Conservation (phyloP, 2,888 invertebrate species). For the Brachylomia viminalis region DNA sequence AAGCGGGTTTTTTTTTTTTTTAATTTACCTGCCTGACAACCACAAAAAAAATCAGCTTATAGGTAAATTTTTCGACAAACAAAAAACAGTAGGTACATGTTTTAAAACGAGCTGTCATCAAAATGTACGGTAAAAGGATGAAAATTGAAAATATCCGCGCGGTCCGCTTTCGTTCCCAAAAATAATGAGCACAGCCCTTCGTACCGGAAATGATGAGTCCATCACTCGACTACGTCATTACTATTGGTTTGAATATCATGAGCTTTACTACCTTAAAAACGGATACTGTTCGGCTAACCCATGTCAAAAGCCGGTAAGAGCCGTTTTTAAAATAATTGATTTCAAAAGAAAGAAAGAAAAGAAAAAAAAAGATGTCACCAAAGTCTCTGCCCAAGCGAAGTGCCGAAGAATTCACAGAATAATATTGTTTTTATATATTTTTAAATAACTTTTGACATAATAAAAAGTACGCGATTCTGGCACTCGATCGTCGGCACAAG, state of each 20-base stretch:
- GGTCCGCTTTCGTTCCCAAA: constrained; percentile 21
- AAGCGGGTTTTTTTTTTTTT: not conserved
- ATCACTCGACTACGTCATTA: constrained; percentile 40
- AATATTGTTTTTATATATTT: no score
- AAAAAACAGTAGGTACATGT: not conserved
- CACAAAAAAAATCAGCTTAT: not conserved
- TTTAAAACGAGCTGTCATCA: constrained; percentile 4
- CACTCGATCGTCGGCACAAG: no score
- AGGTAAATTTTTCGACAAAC: not conserved
- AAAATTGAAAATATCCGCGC: constrained; percentile 26
- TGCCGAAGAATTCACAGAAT: no score
- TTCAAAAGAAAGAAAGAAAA: not conserved
- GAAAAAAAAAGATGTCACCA: not conserved
- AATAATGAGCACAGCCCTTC: constrained; percentile 50
- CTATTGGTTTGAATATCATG: constrained; percentile 33
- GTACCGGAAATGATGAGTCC: constrained; percentile 43
- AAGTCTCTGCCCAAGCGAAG: no score
- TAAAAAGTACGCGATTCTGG: no score
- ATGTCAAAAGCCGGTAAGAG: not conserved
- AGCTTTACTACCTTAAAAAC: constrained; percentile 18
- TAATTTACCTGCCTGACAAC: not conserved
- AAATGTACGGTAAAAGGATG: not conserved
- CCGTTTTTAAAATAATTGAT: not conserved
- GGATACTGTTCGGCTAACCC: not conserved
- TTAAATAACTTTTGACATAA: no score